Conservation (phyloP, 2,888 invertebrate species). For the Tipula helvola region DNA sequence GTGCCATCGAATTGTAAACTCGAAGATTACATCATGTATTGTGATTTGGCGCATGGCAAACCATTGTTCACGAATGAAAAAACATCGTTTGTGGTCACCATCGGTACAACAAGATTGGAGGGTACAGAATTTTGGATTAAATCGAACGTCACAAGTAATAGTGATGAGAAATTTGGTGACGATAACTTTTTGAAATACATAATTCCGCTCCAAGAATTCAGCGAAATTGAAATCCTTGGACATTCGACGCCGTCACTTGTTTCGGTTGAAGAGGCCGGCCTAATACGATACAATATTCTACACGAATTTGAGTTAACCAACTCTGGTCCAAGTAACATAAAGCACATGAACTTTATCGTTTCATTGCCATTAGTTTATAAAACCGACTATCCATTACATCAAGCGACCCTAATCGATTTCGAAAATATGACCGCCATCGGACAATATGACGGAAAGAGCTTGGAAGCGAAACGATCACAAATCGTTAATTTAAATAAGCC, state of each 20-base stretch:
- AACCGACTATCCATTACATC: not conserved
- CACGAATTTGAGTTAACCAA: constrained; percentile 23
- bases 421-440: constrained; percentile 21
- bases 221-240: constrained; percentile 29
- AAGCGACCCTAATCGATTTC: constrained; percentile 19
- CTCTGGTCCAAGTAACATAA: constrained; percentile 32
- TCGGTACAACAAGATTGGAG: not conserved
- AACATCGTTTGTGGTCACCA: not conserved
- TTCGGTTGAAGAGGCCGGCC: not conserved
- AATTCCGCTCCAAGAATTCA: constrained; percentile 28
- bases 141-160: constrained; percentile 33
- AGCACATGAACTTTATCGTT: constrained; percentile 27
- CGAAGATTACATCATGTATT: not conserved
- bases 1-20: constrained; percentile 28
- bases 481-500: not conserved
- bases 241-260: not conserved
- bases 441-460: constrained; percentile 25
- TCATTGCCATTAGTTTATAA: constrained; percentile 30
- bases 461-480: constrained; percentile 23
- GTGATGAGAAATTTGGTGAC: constrained; percentile 25
- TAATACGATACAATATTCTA: not conserved
- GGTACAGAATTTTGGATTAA: constrained; percentile 26
- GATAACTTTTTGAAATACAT: constrained; percentile 26
- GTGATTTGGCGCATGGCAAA: not conserved
- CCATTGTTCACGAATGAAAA: not conserved